Evolutionary conservation across 2,888 invertebrate species (phyloP).

Genomic region (Papilio demoleus): DNA sequence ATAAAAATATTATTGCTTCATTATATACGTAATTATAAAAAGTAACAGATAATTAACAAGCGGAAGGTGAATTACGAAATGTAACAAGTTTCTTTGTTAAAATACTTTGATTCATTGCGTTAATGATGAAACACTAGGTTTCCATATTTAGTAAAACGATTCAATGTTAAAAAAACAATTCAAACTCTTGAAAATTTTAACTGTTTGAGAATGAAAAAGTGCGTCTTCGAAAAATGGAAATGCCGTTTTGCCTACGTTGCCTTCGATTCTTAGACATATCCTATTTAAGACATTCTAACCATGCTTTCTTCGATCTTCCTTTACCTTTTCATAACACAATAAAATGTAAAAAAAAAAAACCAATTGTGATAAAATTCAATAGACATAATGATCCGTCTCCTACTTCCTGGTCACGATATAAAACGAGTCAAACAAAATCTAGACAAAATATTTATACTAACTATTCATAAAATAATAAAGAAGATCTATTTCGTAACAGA

Average conservation of each 20-base stretch:
- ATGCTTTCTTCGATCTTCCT: not conserved
- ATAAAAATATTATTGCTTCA: not conserved
- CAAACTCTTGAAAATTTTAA: not conserved
- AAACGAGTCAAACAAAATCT: conserved; percentile 3
- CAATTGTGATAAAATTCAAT: not conserved
- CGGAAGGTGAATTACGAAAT: conserved; percentile 12
- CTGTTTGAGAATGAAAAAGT: not conserved
- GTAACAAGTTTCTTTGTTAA: conserved; percentile 10
- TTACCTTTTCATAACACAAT: not conserved
- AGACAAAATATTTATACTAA: not conserved
- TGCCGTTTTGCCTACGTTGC: not conserved
- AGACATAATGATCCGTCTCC: not conserved
- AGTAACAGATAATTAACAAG: conserved; percentile 1
- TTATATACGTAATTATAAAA: not conserved
- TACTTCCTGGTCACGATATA: conserved; percentile 4
- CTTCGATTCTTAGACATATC: not conserved
- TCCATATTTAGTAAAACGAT: not conserved
- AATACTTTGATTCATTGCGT: conserved; percentile 5
- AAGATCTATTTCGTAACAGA: conserved; percentile 33
- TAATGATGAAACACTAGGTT: not conserved
- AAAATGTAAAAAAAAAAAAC: not conserved
- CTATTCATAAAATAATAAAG: conserved; percentile 2
- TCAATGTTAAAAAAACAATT: not conserved
- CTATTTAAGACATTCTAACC: not conserved
- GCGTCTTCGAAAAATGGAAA: not conserved